Conservation (phyloP, 2,888 invertebrate species). For the Brachyptera putata region DNA sequence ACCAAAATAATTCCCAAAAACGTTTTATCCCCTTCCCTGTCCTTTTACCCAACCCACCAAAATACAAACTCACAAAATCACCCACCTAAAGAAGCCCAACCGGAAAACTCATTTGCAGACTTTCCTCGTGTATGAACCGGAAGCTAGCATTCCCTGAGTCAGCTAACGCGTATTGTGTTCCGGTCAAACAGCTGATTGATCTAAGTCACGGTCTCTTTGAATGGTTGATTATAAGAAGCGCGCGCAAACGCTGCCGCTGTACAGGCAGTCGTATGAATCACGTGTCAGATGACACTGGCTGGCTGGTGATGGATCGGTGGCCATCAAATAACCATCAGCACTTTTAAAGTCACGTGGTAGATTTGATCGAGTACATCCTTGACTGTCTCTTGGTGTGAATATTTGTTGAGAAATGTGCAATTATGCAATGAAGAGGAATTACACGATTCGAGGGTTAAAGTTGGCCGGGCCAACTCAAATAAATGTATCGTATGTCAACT, state of each 20-base stretch:
- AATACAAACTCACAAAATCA: not conserved
- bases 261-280: not conserved
- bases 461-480: too few relatives aligned
- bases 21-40: not conserved
- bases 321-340: conserved; percentile 12
- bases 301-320: conserved; percentile 1
- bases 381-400: not conserved
- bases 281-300: not conserved
- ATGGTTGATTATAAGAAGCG: not conserved
- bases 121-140: not conserved
- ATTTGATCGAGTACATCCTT: conserved; percentile 15
- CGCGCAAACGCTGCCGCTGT: too few relatives aligned
- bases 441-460: too few relatives aligned
- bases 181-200: conserved; percentile 18
- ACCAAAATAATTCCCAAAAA: not conserved
- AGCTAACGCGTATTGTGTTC: conserved; percentile 10
- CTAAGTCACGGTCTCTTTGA: conserved; percentile 10
- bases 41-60: not conserved
- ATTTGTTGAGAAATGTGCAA: not conserved
- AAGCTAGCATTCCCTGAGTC: conserved; percentile 9
- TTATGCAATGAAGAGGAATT: too few relatives aligned
- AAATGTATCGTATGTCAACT: too few relatives aligned
- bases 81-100: not conserved
- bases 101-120: conserved; percentile 17
- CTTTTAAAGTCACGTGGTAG: conserved; percentile 2